Evolutionary conservation across 2,113 vertebrate genomes (phyloP), one percentile per base, ranked within the genome.

Genomic region (Origma solitaria): DNA sequence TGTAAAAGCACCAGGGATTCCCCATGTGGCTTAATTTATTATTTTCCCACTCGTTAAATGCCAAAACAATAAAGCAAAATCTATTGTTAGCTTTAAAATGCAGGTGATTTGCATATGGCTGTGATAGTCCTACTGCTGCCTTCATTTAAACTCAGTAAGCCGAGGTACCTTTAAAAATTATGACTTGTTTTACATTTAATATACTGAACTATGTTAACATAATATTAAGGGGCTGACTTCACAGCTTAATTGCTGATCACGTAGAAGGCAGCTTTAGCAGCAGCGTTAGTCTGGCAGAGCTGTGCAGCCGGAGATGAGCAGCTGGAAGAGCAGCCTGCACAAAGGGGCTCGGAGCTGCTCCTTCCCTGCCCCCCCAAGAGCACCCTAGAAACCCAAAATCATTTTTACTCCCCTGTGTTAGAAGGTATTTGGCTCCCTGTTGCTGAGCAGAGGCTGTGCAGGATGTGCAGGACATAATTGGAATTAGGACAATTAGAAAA

Each of bases 41-140:
- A 81, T 88, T 94, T 96, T 96, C 95, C 90, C 88, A 95, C 97
- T 97, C 86, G 89, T 96, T 96, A 97, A 97, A 98, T 97, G 96
- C 95, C 96, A 95, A 82, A 70, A 95, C 95, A 85, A 95, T 94
- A 94, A 97, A 97, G 94, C 94, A 95, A 96, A 96, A 92, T 96
- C 96, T 95, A 97, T 62, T 62, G 88, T 89, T 96, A 92, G 78
- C 94, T 73, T 42, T 96, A 79, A 92, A 92, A 89, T 80, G 93
- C 92, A 88, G 78, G 62, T 88, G 66, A 92, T 96, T 97, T 96
- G 96, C 86, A 79, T 94, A 92, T 47, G 93, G 91, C 77, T 96
- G 94, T 88, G 92, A 91, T 92, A 80, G 81, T 90, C 84, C 65
- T 96, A 93, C 88, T 71, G 82, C 92, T 88, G 92, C 86, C 93